A percentile compares a stretch with the other conserved stretches of the same genome.
Conservation (phyloP, 2,797 vertebrate species). For the Sphenodon punctatus region DNA sequence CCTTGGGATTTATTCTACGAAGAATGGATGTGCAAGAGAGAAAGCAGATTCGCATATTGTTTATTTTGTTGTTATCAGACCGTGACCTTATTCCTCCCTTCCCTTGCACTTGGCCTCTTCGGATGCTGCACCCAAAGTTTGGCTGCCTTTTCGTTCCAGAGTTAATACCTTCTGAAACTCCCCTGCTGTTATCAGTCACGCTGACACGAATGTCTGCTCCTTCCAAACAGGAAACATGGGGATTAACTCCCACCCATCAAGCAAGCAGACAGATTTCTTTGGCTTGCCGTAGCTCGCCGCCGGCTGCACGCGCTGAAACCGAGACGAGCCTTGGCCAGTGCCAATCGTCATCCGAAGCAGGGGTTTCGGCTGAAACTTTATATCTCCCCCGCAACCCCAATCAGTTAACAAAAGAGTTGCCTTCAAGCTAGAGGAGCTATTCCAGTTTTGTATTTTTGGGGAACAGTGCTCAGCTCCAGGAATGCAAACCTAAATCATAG, state of each 20-base stretch:
- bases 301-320: background rate
- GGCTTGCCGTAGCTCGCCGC: background rate
- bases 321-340: background rate
- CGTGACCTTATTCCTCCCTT: constrained; percentile 58
- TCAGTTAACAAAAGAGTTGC: background rate
- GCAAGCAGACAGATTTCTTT: background rate
- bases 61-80: constrained; percentile 5
- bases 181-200: constrained; percentile 36
- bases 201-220: constrained; percentile 26
- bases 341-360: background rate
- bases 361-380: constrained; percentile 2
- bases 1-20: constrained; percentile 34
- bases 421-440: constrained; percentile 20
- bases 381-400: background rate
- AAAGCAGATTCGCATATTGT: constrained; percentile 21
- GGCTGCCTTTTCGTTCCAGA: constrained; percentile 60
- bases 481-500: background rate
- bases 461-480: background rate
- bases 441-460: constrained; percentile 24
- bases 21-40: constrained; percentile 35
- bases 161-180: constrained; percentile 56
- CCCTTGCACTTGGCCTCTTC: constrained; percentile 52
- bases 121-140: too few species aligned
- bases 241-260: constrained; percentile 34
- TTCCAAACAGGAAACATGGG: constrained; percentile 38